These are phyloP conservation scores for Aeoliscus strigatus DNA, from an alignment of 2,797 vertebrate genomes.

Conservation along the genomic window DNA sequence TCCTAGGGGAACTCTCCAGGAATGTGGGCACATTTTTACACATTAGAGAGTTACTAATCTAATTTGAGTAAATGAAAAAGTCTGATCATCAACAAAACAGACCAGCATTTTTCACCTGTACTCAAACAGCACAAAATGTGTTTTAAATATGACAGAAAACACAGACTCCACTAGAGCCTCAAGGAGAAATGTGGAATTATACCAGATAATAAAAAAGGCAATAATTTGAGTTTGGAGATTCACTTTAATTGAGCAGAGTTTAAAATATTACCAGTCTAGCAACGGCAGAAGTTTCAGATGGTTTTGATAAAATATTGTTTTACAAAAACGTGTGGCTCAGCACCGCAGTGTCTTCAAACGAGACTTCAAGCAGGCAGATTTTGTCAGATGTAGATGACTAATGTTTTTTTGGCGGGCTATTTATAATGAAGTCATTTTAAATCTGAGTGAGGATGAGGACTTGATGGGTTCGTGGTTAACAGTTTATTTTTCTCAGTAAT, in stretches of 20 bases:
- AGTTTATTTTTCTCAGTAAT: conserved; percentile 18
- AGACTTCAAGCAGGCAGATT: conserved; percentile 28
- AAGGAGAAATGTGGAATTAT: no score
- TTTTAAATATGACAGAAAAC: no score
- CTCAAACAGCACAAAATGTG: no score
- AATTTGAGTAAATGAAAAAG: no score
- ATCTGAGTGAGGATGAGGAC: conserved; percentile 19
- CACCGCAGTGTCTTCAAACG: conserved; percentile 41
- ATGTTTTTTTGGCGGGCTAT: conserved; percentile 43
- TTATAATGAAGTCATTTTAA: conserved; percentile 44
- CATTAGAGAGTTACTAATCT: conserved; percentile 24
- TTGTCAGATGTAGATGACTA: conserved; percentile 45
- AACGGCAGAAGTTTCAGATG: conserved; percentile 37
- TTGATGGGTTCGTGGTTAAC: conserved; percentile 24
- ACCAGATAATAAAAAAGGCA: no score
- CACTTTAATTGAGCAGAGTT: conserved; percentile 7
- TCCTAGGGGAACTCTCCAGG: no score
- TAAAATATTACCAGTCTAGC: conserved; percentile 28
- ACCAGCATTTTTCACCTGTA: no score
- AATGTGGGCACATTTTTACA: no score
- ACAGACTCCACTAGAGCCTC: no score
- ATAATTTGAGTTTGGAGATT: no score
- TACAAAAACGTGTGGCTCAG: conserved; percentile 46
- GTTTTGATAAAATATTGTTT: conserved; percentile 48
- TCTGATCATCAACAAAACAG: no score